A percentile compares a stretch with the other conserved stretches of the same genome.
phyloP scores from a whole-genome alignment of 1,140 invertebrate species.

The Atta texana region DNA sequence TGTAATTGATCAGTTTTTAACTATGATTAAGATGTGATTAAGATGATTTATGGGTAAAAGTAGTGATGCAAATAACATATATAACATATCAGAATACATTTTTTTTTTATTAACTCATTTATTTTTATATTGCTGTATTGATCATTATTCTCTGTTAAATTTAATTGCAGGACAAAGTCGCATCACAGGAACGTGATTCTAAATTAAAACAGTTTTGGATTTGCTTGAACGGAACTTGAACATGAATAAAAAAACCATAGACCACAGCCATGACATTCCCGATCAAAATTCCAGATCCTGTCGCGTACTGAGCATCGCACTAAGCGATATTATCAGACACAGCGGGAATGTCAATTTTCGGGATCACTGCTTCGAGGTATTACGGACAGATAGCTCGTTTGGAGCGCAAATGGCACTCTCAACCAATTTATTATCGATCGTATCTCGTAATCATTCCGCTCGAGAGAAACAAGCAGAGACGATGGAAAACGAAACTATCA shows the following conservation, averaged over 20 bases:
- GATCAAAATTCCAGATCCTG: conserved; percentile 72
- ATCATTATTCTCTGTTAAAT: too few relatives aligned
- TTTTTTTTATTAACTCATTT: too few relatives aligned
- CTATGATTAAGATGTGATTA: too few relatives aligned
- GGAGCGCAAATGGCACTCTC: conserved; percentile 65
- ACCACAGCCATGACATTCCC: conserved; percentile 62
- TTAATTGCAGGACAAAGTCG: too few relatives aligned
- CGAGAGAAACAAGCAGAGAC: neutral
- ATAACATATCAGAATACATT: too few relatives aligned
- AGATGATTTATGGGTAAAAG: too few relatives aligned
- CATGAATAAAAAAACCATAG: conserved; percentile 48
- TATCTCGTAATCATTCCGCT: neutral
- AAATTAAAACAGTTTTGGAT: too few relatives aligned
- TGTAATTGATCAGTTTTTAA: too few relatives aligned
- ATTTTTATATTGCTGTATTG: too few relatives aligned
- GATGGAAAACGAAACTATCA: neutral
- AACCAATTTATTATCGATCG: conserved; percentile 66
- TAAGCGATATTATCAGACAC: conserved; percentile 74
- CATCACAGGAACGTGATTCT: too few relatives aligned
- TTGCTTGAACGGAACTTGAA: conserved; percentile 32
- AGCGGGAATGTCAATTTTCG: conserved; percentile 77
- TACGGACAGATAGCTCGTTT: conserved; percentile 64
- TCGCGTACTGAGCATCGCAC: conserved; percentile 71
- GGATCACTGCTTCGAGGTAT: conserved; percentile 71
- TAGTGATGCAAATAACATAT: too few relatives aligned